Base-by-base conservation (phyloP, 2,888 invertebrate genomes). In the Limnephilus marmoratus region DNA sequence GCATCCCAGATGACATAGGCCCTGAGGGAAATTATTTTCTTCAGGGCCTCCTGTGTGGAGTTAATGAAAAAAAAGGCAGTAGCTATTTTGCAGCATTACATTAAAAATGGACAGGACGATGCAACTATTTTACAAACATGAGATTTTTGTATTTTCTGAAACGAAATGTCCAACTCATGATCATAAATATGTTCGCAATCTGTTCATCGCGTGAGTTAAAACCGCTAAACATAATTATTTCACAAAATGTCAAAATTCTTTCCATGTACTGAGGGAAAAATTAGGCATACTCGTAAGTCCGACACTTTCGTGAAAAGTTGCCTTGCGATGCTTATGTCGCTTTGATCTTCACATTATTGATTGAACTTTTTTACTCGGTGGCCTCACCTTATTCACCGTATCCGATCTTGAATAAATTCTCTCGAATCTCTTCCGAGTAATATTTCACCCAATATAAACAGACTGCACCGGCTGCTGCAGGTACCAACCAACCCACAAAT, bases 391-490 rank as follows among this genome's bases (percentile, higher is more conserved):
- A 5, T 86, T 86, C 11, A 45, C 45, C 41, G 18, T n/a, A 24
- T 45, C 15, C 18, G 24, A 68, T 68, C 24, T 68, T 68, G 68
- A 45, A 45, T 86, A 24, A 12, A 29, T 29, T 86, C 49, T 86
- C 45, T n/a, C 45, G 15, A 37, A 49, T 49, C 45, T 29, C 24
- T 37, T 29, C 86, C 68, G 68, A 68, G 68, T 68, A 37, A 49
- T 86, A 86, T 86, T 86, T 45, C 15, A 86, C 86, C 45, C 45
- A 49, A 86, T 86, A 45, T n/a, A 45, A 86, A 45, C 86, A 86
- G 86, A 49, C n/a, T 86, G 45, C 86, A 86, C 86, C 86, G 45
- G 45, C 45, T 45, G 86, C 86, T n/a, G 45, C 49, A 86, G 86
- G 86, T 45, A 68, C 68, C 68, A 68, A 68, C 24, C 68, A 68